phyloP scores from a whole-genome alignment of 2,113 vertebrate species.

The Mohoua ochrocephala region DNA sequence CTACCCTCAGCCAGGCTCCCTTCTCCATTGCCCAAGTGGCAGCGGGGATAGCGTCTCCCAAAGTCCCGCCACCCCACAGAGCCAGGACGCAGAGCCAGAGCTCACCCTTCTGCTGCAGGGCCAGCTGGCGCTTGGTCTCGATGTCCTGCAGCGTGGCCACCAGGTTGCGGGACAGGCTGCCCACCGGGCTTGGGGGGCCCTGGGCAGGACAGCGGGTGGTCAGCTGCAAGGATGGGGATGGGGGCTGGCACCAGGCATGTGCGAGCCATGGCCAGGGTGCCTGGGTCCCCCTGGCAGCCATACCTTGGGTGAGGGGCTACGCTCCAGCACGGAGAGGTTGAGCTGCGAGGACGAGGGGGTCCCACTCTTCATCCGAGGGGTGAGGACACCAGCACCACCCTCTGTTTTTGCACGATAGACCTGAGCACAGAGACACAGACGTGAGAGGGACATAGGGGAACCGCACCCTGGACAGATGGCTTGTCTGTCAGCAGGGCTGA shows the following conservation, averaged over 20 bases:
- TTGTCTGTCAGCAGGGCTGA: fast-evolving
- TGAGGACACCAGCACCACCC: slow-evolving; percentile 55
- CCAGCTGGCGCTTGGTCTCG: slow-evolving; percentile 83
- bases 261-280: neutral
- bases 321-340: slow-evolving; percentile 73
- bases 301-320: slow-evolving; percentile 84
- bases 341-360: slow-evolving; percentile 73
- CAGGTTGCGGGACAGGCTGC: slow-evolving; percentile 86
- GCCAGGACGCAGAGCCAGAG: fast-evolving
- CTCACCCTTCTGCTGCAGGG: slow-evolving; percentile 87
- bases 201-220: slow-evolving; percentile 23
- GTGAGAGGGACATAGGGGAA: neutral
- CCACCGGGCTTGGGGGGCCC: slow-evolving; percentile 76
- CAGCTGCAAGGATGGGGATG: neutral
- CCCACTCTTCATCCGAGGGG: slow-evolving; percentile 63
- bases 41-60: fast-evolving
- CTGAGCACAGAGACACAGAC: slow-evolving; percentile 42
- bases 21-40: neutral
- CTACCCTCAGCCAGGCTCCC: neutral
- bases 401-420: slow-evolving; percentile 84
- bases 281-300: neutral
- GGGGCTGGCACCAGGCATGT: neutral
- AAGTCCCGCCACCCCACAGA: neutral
- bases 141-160: slow-evolving; percentile 84
- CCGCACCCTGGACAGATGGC: neutral